Evolutionary conservation across 2,888 invertebrate species (phyloP).

Genomic region (Villa cingulata): DNA sequence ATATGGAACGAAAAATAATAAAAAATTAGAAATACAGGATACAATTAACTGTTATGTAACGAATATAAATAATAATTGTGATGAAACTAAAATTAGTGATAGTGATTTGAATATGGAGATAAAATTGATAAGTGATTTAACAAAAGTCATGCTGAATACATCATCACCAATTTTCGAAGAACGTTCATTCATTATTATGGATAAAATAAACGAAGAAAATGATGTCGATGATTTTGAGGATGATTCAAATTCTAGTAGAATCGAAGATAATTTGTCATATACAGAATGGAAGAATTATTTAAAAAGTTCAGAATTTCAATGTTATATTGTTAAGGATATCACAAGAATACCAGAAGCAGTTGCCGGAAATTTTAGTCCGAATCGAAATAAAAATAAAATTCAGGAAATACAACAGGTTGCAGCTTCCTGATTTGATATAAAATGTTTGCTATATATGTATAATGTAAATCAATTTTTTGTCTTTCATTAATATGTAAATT

Average conservation of each 20-base stretch:
- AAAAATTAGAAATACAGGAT: too few relatives aligned
- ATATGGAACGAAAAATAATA: too few relatives aligned
- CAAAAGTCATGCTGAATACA: conserved; percentile 26
- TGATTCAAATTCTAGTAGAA: too few relatives aligned
- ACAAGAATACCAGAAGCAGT: conserved; percentile 2
- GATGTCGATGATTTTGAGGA: neutral
- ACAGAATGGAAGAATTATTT: neutral
- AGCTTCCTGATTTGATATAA: too few relatives aligned
- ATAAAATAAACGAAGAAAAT: neutral
- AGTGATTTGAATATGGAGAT: conserved; percentile 31
- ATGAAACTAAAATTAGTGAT: neutral
- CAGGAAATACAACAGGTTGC: too few relatives aligned
- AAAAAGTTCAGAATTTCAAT: neutral
- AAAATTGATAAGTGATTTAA: conserved; percentile 27
- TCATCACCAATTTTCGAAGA: conserved; percentile 23
- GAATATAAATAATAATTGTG: too few relatives aligned
- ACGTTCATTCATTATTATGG: neutral
- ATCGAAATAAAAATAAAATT: too few relatives aligned
- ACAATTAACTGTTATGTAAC: too few relatives aligned
- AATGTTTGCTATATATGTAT: too few relatives aligned
- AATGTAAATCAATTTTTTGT: too few relatives aligned
- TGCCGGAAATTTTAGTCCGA: neutral
- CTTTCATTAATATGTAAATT: too few relatives aligned
- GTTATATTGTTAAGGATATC: neutral
- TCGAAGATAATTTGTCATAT: neutral